Evolutionary conservation across 2,888 invertebrate species (phyloP), one percentile per base, ranked within the genome.

Genomic region (Scrobipalpa atriplicella): DNA sequence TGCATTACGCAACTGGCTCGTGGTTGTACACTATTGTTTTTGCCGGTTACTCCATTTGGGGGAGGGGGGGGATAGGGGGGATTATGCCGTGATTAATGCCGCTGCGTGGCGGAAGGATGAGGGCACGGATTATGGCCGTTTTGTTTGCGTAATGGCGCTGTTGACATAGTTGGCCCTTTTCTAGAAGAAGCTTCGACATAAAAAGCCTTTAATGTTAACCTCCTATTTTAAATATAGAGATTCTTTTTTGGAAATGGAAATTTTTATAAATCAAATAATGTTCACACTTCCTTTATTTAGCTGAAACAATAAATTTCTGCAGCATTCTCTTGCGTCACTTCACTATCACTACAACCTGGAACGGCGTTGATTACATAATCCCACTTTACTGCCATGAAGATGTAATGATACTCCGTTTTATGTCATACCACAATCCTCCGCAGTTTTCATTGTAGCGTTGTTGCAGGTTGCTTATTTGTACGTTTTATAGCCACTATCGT

Each of bases 21-120:
- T 39, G 8, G 29, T 58, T 8, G n/a, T 36, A 60, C 41, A 65
- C 62, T 47, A 62, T 66, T 68, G 68, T 66, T 68, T 73, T 63
- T 65, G 61, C 63, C 38, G 71, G 73, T 73, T 79, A 79, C 81
- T 83, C 79, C 80, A 80, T 82, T 83, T 81, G 79, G 81, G 73
- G 75, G 83, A 84, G 79, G 81, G 73, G 75, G 83, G 84, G 83
- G 84, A 85, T 86, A 84, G 73, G 75, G 83, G 84, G 47, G 47
- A 85, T 86, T 85, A 84, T 78, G 75, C 73, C 68, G 81, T 84
- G 84, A 86, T 88, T 83, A 83, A 86, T 85, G 80, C 76, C 69
- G 74, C 75, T 76, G 78, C 82, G 78, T 80, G 80, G 79, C 75
- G 76, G 70, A 67, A 69, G 74, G 75, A 78, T 76, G 74, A 75